Evolutionary conservation across 2,113 vertebrate species (phyloP).

Genomic region (Callithrix jacchus): DNA sequence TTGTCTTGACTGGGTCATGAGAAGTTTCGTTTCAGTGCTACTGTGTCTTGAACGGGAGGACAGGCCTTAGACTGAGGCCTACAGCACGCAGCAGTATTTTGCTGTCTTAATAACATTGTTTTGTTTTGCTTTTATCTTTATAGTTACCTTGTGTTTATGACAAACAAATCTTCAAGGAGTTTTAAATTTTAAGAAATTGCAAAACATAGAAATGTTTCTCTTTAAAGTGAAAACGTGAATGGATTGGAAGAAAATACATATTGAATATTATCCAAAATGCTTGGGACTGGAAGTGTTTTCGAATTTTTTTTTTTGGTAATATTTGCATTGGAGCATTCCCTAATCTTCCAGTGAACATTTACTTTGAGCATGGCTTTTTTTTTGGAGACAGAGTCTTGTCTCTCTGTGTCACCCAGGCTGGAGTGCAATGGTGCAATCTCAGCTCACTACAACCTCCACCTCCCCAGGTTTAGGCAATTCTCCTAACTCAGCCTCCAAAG

Average conservation of each 20-base stretch:
- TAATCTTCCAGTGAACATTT: background rate
- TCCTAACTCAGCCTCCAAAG: too few species aligned
- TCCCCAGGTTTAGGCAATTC: too few species aligned
- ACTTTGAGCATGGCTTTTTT: too few species aligned
- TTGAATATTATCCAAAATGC: background rate
- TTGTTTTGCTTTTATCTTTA: background rate
- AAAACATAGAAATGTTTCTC: background rate
- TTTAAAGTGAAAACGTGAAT: background rate
- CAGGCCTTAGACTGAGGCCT: background rate
- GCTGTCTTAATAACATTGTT: conserved; percentile 16
- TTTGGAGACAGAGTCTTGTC: too few species aligned
- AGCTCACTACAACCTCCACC: too few species aligned
- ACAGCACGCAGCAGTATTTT: background rate
- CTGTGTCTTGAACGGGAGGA: background rate
- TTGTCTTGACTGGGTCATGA: background rate
- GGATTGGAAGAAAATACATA: background rate
- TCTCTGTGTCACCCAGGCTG: too few species aligned
- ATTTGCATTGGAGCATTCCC: background rate
- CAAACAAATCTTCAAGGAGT: background rate
- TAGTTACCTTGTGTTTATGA: background rate
- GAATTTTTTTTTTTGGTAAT: background rate
- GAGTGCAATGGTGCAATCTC: too few species aligned
- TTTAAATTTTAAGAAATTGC: conserved; percentile 8
- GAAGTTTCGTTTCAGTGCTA: background rate
- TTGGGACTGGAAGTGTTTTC: background rate